phyloP scores from a whole-genome alignment of 2,888 invertebrate genomes.

The Cataglyphis rosenhaueri region DNA sequence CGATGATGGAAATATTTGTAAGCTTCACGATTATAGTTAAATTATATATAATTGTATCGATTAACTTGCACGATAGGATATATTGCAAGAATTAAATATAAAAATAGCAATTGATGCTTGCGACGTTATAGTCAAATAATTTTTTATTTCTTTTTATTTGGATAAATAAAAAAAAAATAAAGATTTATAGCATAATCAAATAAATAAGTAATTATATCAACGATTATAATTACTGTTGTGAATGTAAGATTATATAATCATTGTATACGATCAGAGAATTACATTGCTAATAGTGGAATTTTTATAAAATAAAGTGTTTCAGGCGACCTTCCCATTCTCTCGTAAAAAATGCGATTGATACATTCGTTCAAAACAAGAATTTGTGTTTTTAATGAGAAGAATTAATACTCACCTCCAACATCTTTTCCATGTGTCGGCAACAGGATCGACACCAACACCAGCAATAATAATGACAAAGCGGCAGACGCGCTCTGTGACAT shows the following conservation, averaged over 20 bases:
- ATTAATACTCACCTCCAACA: slow-evolving; percentile 11
- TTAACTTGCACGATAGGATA: background rate
- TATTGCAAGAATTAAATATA: background rate
- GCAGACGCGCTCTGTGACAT: background rate
- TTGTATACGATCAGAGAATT: background rate
- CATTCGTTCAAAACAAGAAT: background rate
- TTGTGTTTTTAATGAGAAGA: background rate
- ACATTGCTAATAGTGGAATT: background rate
- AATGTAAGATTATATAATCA: background rate
- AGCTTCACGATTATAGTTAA: background rate
- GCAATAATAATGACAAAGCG: background rate
- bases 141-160: background rate
- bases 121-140: background rate
- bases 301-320: background rate
- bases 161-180: background rate
- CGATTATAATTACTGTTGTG: background rate
- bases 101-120: background rate
- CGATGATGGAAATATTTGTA: background rate
- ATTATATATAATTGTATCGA: background rate
- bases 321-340: background rate
- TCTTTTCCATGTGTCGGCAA: background rate
- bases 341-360: background rate
- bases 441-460: slow-evolving; percentile 15
- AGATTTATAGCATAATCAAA: background rate
- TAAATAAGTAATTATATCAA: slow-evolving; percentile 2